Percentiles rank a stretch among this genome's conserved stretches.
Conservation (phyloP, 2,797 vertebrate species). For the Sphenopsis melanotis region DNA sequence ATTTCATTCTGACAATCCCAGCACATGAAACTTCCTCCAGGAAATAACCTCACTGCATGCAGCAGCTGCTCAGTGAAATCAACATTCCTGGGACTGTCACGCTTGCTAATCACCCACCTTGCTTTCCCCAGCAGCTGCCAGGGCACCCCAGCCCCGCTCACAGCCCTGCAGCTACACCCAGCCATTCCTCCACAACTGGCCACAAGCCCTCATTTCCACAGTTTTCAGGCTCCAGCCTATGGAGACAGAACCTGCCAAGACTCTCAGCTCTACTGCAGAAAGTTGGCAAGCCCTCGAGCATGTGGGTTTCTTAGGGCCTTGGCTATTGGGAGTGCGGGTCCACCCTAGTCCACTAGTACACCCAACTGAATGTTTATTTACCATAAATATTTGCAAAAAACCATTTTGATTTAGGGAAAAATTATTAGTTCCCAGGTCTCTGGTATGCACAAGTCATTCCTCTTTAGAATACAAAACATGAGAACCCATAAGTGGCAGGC, state of each 20-base stretch:
- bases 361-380: background rate
- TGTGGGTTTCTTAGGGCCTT: background rate
- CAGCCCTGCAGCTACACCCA: background rate
- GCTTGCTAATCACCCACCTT: background rate
- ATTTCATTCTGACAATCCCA: background rate
- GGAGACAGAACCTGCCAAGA: background rate
- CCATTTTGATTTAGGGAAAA: background rate
- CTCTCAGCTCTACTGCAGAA: background rate
- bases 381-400: background rate
- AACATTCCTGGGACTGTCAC: background rate
- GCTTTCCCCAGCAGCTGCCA: background rate
- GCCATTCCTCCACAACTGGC: background rate
- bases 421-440: background rate
- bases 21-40: slow-evolving; percentile 5
- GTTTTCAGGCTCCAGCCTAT: background rate
- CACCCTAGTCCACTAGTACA: background rate
- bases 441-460: background rate
- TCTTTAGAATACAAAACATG: background rate
- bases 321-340: background rate
- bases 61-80: slow-evolving; percentile 32
- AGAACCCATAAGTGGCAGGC: background rate
- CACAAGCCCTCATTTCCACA: background rate
- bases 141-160: background rate
- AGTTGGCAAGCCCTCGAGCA: background rate
- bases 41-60: background rate